Percentiles rank a stretch among this genome's conserved stretches.
Evolutionary conservation across 2,797 vertebrate genomes (phyloP).

Genomic region (Carcharodon carcharias): DNA sequence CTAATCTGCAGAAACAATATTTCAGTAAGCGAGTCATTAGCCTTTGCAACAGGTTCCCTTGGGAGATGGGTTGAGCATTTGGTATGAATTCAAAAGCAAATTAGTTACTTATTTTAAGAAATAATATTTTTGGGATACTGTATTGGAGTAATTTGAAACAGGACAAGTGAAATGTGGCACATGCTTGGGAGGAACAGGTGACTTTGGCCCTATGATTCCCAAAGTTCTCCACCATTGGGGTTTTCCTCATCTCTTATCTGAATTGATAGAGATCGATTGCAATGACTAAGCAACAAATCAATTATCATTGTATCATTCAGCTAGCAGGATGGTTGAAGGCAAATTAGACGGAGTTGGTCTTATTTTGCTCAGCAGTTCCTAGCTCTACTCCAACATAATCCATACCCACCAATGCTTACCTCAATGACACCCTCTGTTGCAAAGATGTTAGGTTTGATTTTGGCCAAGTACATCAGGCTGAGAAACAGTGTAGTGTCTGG

Average conservation of each 20-base stretch:
- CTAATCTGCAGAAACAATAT: not conserved
- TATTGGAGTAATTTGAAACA: not conserved
- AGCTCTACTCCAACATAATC: not conserved
- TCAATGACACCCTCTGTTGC: slow-evolving; percentile 95
- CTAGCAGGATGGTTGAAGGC: not conserved
- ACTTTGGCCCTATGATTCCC: not conserved
- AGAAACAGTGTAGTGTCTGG: slow-evolving; percentile 86
- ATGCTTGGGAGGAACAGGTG: not conserved
- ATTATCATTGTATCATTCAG: not conserved
- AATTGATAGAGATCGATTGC: not conserved
- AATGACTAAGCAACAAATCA: not conserved
- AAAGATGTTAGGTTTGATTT: slow-evolving; percentile 96
- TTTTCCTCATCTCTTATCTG: not conserved
- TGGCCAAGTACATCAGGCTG: slow-evolving; percentile 94
- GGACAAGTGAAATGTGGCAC: not conserved
- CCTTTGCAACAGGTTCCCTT: not conserved
- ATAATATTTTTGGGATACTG: not conserved
- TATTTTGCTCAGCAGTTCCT: not conserved
- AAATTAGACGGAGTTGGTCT: not conserved
- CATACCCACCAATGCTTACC: slow-evolving; percentile 54
- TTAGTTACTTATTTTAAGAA: not conserved
- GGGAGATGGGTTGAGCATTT: not conserved
- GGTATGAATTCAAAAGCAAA: not conserved
- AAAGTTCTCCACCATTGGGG: not conserved
- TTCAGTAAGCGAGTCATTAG: not conserved